phyloP scores from a whole-genome alignment of 2,888 invertebrate species.

The Lasioglossum oenotherae region DNA sequence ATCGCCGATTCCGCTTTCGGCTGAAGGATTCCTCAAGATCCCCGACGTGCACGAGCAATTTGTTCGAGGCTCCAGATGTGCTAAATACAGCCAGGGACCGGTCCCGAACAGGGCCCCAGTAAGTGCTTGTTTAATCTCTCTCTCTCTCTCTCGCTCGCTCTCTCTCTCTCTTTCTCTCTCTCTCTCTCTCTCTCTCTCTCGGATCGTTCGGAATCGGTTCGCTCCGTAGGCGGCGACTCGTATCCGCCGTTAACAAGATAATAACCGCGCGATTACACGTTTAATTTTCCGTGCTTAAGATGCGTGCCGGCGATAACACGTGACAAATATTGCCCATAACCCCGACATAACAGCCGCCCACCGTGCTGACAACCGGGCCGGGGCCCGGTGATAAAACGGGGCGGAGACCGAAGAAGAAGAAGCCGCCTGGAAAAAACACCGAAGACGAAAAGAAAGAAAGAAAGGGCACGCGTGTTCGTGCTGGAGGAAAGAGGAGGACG shows the following conservation, averaged over 20 bases:
- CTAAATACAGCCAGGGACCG: not conserved
- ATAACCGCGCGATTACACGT: slow-evolving; percentile 80
- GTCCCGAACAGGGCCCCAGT: not conserved
- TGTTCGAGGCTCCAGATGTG: not conserved
- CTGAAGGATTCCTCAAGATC: slow-evolving; percentile 29
- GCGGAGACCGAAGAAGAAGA: not conserved
- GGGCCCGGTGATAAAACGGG: slow-evolving; percentile 48
- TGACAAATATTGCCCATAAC: slow-evolving; percentile 83
- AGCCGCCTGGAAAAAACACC: not conserved
- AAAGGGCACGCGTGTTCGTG: slow-evolving; percentile 35
- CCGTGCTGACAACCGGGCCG: slow-evolving; percentile 70
- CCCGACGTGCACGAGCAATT: slow-evolving; percentile 33
- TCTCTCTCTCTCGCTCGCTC: slow-evolving; percentile 17
- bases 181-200: not conserved
- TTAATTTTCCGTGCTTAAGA: slow-evolving; percentile 80
- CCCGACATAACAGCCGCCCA: slow-evolving; percentile 65
- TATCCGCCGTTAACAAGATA: slow-evolving; percentile 80
- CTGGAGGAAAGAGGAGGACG: not conserved
- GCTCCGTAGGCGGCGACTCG: slow-evolving; percentile 40
- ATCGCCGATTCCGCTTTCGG: not conserved
- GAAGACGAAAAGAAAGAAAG: not conserved
- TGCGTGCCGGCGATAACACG: slow-evolving; percentile 79
- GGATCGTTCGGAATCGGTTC: slow-evolving; percentile 40
- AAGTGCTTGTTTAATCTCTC: slow-evolving; percentile 27
- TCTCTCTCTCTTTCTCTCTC: slow-evolving; percentile 25